Evolutionary conservation across 2,888 invertebrate genomes (phyloP).

Genomic region (Drosophila crucigera): DNA sequence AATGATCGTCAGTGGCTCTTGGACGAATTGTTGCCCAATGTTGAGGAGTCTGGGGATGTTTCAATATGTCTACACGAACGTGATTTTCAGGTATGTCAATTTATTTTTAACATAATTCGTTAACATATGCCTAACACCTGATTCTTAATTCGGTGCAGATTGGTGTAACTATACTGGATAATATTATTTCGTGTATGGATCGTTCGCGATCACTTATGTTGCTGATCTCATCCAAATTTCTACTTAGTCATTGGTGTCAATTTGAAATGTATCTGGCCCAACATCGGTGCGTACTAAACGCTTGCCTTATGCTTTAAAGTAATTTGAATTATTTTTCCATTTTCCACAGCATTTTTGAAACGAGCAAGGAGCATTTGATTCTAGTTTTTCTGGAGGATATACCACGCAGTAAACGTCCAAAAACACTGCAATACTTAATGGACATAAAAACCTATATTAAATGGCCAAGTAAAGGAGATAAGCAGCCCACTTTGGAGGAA

Average conservation of each 20-base stretch:
- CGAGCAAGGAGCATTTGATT: slow-evolving; percentile 88
- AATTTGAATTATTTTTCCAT: neutral
- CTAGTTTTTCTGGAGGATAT: slow-evolving; percentile 89
- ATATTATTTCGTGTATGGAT: slow-evolving; percentile 90
- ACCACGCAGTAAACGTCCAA: slow-evolving; percentile 87
- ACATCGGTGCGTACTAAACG: slow-evolving; percentile 85
- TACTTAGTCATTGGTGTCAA: slow-evolving; percentile 90
- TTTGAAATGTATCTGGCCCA: slow-evolving; percentile 91
- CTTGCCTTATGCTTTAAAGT: neutral
- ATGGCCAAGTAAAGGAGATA: slow-evolving; percentile 86
- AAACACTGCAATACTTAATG: slow-evolving; percentile 89
- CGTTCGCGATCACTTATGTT: slow-evolving; percentile 88
- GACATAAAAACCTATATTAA: slow-evolving; percentile 89
- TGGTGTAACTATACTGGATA: slow-evolving; percentile 90
- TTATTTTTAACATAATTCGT: neutral
- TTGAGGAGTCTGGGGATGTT: slow-evolving; percentile 87
- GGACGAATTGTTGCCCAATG: slow-evolving; percentile 87
- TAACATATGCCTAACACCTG: neutral
- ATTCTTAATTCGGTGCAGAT: slow-evolving; percentile 81
- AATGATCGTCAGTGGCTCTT: slow-evolving; percentile 89
- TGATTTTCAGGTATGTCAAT: slow-evolving; percentile 88
- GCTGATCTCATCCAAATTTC: slow-evolving; percentile 88
- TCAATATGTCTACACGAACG: slow-evolving; percentile 90
- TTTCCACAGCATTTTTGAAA: slow-evolving; percentile 87
- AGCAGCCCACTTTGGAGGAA: slow-evolving; percentile 75